phyloP scores from a whole-genome alignment of 2,113 vertebrate species.

The Daboia siamensis region DNA sequence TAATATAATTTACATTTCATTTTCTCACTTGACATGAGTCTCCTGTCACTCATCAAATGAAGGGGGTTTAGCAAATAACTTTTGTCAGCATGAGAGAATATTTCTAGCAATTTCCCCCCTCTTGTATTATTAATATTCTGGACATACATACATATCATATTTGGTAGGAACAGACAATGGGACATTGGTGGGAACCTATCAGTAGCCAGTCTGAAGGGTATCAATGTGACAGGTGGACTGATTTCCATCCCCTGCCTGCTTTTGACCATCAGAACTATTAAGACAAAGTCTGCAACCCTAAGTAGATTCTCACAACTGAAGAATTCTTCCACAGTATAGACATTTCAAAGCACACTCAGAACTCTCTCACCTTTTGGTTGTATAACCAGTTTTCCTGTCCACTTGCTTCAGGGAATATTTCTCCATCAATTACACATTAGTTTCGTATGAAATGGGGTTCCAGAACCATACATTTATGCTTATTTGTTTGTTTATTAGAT shows the following conservation, averaged over 20 bases:
- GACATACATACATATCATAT: background rate
- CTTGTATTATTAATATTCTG: background rate
- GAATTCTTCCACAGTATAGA: background rate
- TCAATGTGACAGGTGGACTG: background rate
- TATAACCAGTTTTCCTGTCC: background rate
- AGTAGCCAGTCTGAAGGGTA: background rate
- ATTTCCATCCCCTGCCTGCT: slow-evolving; percentile 28
- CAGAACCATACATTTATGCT: background rate
- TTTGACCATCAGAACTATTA: background rate
- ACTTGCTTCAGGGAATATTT: background rate
- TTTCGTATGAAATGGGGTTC: background rate
- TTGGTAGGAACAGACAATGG: background rate
- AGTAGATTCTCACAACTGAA: background rate
- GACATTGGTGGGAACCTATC: background rate
- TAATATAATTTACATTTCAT: slow-evolving; percentile 91
- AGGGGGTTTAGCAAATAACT: slow-evolving; percentile 73
- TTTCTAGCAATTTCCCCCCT: slow-evolving; percentile 29
- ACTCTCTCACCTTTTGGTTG: background rate
- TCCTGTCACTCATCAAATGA: slow-evolving; percentile 78
- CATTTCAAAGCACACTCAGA: background rate
- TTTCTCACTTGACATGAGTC: slow-evolving; percentile 83
- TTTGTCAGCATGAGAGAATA: slow-evolving; percentile 66
- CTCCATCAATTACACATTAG: background rate
- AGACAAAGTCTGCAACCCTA: background rate
- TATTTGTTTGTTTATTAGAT: background rate